Evolutionary conservation across 1,140 invertebrate genomes (phyloP), one percentile per base, ranked within the genome.

Genomic region (Teleogryllus occipitalis): DNA sequence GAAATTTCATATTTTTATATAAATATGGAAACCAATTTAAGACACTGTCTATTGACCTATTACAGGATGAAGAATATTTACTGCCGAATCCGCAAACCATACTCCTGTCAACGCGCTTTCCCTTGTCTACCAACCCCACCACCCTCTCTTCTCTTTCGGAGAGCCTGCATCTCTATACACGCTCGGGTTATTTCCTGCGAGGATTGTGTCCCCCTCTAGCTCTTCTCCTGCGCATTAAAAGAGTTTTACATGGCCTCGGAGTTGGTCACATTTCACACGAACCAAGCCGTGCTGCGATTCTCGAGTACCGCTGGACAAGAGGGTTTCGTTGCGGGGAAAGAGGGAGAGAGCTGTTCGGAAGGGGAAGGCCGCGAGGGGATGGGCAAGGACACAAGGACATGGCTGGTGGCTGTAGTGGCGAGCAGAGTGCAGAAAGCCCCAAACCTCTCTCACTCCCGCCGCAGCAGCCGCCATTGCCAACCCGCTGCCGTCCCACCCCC

Each of bases 231-330:
- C 7, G 54, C 54, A 65, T 65, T 65, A 65, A 65, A 65, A 65
- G 54, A 65, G 54, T 65, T 65, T 65, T 65, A 65, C 54, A 65
- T 65, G 54, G 54, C 18, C 54, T 18, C 54, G 54, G 10, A 65
- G 54, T 65, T 65, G 54, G 54, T 65, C 54, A 65, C 54, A 65
- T 65, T 65, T 65, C 54, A 65, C 54, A 65, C 54, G 18, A 65
- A 65, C 54, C 54, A 18, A 65, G 54, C 54, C 18, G 10, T 18
- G 54, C 18, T 65, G 54, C 18, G 54, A 65, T 65, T 65, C 54
- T 65, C 10, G 18, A 65, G 54, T 18, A 65, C 54, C 18, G 54
- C 54, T 7, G 18, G 54, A 65, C 54, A 65, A 65, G 54, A 65
- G 54, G 54, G 54, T 14, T 39, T 39, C 27, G 27, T 39, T 39